phyloP scores from a whole-genome alignment of 2,888 invertebrate genomes.

The Odontothrips loti region DNA sequence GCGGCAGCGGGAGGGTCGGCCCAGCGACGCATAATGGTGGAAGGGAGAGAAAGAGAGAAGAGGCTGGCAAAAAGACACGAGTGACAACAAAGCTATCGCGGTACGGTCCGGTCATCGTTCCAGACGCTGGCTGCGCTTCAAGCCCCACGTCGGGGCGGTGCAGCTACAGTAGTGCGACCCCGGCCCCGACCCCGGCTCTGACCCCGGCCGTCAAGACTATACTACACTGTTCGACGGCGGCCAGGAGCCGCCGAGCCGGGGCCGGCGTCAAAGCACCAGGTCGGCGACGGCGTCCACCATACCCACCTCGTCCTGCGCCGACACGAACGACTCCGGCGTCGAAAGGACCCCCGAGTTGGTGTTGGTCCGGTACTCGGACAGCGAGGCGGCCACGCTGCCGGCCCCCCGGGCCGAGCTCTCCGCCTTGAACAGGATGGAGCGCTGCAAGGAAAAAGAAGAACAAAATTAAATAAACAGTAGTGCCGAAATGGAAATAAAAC shows the following conservation, averaged over 20 bases:
- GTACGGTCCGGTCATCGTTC: background rate
- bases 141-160: too few relatives aligned
- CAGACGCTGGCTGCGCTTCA: background rate
- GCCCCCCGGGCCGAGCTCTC: constrained; percentile 58
- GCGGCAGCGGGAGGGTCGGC: too few relatives aligned
- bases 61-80: background rate
- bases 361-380: constrained; percentile 39
- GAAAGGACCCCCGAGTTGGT: constrained; percentile 48
- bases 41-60: background rate
- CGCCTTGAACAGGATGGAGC: constrained; percentile 78
- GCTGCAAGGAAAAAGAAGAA: constrained; percentile 50
- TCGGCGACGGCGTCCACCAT: background rate
- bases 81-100: constrained; percentile 11
- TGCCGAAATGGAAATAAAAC: too few relatives aligned
- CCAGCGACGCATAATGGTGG: too few relatives aligned
- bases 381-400: constrained; percentile 45
- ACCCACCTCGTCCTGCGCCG: constrained; percentile 81
- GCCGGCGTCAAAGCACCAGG: background rate
- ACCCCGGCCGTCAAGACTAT: too few relatives aligned
- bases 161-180: too few relatives aligned
- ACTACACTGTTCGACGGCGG: too few relatives aligned
- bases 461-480: too few relatives aligned
- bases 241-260: too few relatives aligned
- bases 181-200: too few relatives aligned
- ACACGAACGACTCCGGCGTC: constrained; percentile 93